Percentiles rank a stretch among this genome's conserved stretches.
Conservation (phyloP, 2,888 invertebrate species). For the Acleris cristana region DNA sequence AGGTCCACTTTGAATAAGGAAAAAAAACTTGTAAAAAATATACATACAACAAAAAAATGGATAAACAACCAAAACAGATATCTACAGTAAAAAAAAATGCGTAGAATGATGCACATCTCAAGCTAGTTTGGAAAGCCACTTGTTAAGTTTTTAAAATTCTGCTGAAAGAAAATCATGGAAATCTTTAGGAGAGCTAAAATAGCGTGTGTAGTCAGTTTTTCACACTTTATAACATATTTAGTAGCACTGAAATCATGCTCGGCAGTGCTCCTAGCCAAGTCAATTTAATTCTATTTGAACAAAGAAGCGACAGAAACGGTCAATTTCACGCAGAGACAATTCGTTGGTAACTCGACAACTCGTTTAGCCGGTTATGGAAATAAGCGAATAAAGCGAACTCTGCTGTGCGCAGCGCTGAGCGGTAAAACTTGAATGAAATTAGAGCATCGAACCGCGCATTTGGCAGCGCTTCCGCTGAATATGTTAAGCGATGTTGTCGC, state of each 20-base stretch:
- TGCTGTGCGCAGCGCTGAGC: constrained; percentile 14
- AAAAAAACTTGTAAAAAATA: no score
- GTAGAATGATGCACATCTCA: no score
- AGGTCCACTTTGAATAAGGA: no score
- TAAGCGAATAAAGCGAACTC: constrained; percentile 15
- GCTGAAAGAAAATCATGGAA: no score
- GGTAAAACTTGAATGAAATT: constrained; percentile 15
- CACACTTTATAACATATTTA: no score
- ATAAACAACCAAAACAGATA: no score
- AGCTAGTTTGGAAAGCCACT: no score
- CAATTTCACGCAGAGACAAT: constrained; percentile 30
- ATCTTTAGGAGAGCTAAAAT: no score
- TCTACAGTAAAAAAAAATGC: no score
- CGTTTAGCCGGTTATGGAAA: constrained; percentile 31
- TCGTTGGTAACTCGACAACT: constrained; percentile 15
- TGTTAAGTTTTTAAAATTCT: no score
- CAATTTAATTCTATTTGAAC: constrained; percentile 11
- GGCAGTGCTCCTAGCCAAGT: background rate
- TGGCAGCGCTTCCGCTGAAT: constrained; percentile 16
- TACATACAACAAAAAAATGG: no score
- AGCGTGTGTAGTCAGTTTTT: no score
- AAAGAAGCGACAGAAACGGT: constrained; percentile 13
- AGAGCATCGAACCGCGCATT: constrained; percentile 9
- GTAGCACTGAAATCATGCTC: background rate
- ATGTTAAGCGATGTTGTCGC: constrained; percentile 14